Percentiles rank a stretch among this genome's conserved stretches.
Evolutionary conservation across 1,140 invertebrate species (phyloP).

Genomic region (Hylaeus volcanicus): DNA sequence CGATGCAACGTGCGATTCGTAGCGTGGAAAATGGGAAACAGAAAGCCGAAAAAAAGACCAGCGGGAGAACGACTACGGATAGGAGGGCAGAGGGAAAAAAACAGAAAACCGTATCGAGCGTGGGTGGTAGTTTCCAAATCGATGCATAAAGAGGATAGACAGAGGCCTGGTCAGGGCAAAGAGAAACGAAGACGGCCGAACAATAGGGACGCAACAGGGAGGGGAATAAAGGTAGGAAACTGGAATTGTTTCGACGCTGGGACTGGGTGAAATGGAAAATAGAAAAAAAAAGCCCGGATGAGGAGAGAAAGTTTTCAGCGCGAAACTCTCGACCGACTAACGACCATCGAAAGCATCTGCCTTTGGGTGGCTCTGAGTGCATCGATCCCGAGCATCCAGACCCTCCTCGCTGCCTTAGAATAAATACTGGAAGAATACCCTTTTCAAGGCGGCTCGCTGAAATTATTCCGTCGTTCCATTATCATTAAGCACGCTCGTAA

Average conservation of each 20-base stretch:
- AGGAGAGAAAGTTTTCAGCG: constrained; percentile 46
- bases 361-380: constrained; percentile 30
- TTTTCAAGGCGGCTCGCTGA: constrained; percentile 6
- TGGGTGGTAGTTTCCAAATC: constrained; percentile 46
- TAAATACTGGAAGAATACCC: constrained; percentile 45
- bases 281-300: constrained; percentile 17
- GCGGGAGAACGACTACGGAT: too few relatives aligned
- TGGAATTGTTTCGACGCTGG: constrained; percentile 39
- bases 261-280: constrained; percentile 40
- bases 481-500: constrained; percentile 28
- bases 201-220: constrained; percentile 16
- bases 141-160: constrained; percentile 34
- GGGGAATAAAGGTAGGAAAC: not conserved
- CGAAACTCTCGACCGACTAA: constrained; percentile 55
- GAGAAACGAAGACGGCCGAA: constrained; percentile 1
- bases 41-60: not conserved
- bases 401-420: constrained; percentile 6
- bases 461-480: constrained; percentile 49
- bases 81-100: not conserved
- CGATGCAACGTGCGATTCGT: constrained; percentile 23
- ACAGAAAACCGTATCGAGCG: constrained; percentile 31
- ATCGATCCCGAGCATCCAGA: constrained; percentile 35
- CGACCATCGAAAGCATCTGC: constrained; percentile 47
- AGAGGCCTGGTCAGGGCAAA: not conserved
- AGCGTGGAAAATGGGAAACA: not conserved